phyloP scores from a whole-genome alignment of 2,888 invertebrate genomes.

The Exephanes ischioxanthus region DNA sequence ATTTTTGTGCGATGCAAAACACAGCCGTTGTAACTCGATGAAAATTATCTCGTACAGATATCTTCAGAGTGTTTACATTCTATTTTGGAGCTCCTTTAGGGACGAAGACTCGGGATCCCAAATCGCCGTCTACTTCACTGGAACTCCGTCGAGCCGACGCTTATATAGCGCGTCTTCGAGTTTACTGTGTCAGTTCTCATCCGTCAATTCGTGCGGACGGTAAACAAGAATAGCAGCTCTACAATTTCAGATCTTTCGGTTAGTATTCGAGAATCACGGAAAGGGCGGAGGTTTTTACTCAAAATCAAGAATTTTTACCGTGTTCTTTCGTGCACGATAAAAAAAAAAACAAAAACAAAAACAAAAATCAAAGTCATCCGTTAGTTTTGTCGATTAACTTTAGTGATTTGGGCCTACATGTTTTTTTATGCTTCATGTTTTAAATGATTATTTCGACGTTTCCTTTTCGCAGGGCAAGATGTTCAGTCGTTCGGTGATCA shows the following conservation, averaged over 20 bases:
- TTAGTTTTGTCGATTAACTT: background rate
- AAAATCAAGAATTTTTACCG: background rate
- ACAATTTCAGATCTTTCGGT: constrained; percentile 39
- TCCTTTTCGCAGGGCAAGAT: constrained; percentile 24
- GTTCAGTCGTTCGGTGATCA: constrained; percentile 40
- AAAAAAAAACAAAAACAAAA: background rate
- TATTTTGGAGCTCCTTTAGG: no score
- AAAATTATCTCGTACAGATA: no score
- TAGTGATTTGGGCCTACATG: no score
- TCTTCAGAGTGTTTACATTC: no score
- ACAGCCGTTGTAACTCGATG: no score
- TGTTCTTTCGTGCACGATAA: background rate
- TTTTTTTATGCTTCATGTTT: no score
- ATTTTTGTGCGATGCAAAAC: no score
- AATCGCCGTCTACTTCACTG: no score
- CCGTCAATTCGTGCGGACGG: constrained; percentile 32
- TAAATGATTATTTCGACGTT: constrained; percentile 17
- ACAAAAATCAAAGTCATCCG: background rate
- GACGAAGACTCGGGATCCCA: no score
- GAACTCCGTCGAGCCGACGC: no score
- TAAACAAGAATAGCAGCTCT: background rate
- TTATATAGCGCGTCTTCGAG: constrained; percentile 20
- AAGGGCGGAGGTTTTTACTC: background rate
- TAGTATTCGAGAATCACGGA: background rate
- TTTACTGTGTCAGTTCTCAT: constrained; percentile 44